A percentile compares a stretch with the other conserved stretches of the same genome.
Evolutionary conservation across 1,140 invertebrate species (phyloP).

Genomic region (Macrotrachela quadricornifera): DNA sequence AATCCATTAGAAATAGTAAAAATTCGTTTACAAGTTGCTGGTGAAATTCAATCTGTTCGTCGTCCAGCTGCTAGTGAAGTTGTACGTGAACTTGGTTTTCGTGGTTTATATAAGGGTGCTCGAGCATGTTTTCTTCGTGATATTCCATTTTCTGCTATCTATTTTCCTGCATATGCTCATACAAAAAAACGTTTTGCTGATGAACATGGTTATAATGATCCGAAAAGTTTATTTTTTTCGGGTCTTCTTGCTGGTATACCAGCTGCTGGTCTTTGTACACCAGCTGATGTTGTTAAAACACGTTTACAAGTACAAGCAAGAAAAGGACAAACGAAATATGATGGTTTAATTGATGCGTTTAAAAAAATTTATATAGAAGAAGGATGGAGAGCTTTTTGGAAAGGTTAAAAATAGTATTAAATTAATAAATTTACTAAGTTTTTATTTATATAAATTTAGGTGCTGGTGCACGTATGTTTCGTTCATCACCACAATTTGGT

Average conservation of each 20-base stretch:
- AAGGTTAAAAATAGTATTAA: conserved; percentile 49
- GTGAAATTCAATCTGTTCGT: conserved; percentile 49
- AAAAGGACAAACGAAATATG: conserved; percentile 83
- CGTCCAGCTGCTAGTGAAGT: conserved; percentile 70
- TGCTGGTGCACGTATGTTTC: conserved; percentile 60
- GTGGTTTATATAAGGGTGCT: conserved; percentile 75
- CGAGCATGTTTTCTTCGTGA: conserved; percentile 77
- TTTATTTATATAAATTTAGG: too few species aligned
- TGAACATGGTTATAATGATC: conserved; percentile 77
- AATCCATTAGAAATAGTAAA: conserved; percentile 98
- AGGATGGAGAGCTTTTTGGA: conserved; percentile 85
- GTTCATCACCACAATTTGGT: conserved; percentile 91
- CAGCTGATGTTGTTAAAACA: conserved; percentile 97
- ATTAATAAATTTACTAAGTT: background rate
- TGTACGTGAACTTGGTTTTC: conserved; percentile 70
- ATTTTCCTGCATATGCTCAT: conserved; percentile 91
- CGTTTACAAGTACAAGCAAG: conserved; percentile 80
- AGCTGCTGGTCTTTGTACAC: conserved; percentile 87
- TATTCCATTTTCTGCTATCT: conserved; percentile 91
- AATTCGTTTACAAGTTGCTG: conserved; percentile 90
- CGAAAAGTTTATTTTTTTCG: conserved; percentile 57
- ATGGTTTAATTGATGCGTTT: conserved; percentile 69
- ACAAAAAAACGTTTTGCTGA: conserved; percentile 53
- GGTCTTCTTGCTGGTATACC: conserved; percentile 62
- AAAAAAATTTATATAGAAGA: conserved; percentile 76